Base-by-base conservation (phyloP, 2,797 vertebrate species). In the Odontamblyopus lacepedii region DNA sequence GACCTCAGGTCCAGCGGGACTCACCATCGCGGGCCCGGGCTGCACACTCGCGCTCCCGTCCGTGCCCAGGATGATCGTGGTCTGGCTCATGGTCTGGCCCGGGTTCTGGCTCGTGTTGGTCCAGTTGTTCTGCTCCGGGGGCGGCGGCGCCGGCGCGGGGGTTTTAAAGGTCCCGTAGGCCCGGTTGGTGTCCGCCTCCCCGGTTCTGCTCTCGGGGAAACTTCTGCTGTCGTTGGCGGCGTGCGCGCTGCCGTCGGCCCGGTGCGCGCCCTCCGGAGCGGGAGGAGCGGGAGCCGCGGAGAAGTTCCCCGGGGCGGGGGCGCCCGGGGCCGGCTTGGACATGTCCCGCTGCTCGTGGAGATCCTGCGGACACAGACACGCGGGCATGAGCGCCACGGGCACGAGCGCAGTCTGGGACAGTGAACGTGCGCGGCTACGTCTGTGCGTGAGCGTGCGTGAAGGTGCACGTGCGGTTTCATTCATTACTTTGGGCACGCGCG, bases 1-100 rank as follows among this genome's bases (percentile, higher is more conserved):
- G 11, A 3, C 11, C 12, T 13, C 41, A 0, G 41, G 41, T 44
- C 41, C 15, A 6, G 16, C 6, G 53, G 53, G 53, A 56, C 53
- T 56, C 4, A 56, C 53, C 53, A 9, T 56, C 4, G 53, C 53
- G 51, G 51, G 18, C 82, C 95, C 94, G 6, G 97, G 93, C 72
- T 96, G 95, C 63, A 99, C 97, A 27, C 96, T 96, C 63, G 96
- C 95, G 94, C 95, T 97, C 68, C 97, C 97, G 87, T 98, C 97
- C 66, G 96, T 92, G 74, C 96, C 96, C 92, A 99, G 89, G 27
- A 98, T 94, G 91, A 98, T 97, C 62, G 97, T 97, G 77, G 97
- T 98, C 89, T 96, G 96, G 92, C 95, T 96, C 96, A 98, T 93
- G 68, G 60, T 62, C 16, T 62, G 29, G 30, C 18, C 16, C 16